phyloP scores from a whole-genome alignment of 2,888 invertebrate species.

The Cylloceria caligata region DNA sequence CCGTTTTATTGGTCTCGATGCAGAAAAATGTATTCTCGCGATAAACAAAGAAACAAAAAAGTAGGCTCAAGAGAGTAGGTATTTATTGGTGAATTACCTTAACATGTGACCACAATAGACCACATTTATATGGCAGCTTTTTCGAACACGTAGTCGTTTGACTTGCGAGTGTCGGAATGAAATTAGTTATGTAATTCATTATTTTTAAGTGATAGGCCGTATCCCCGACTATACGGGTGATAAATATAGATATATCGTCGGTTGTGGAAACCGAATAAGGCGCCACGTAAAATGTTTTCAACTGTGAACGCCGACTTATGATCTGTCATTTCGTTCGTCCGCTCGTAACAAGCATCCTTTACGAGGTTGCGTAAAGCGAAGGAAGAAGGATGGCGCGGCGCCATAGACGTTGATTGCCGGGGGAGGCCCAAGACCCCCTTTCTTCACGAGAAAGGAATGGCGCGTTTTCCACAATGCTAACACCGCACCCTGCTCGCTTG shows the following conservation, averaged over 20 bases:
- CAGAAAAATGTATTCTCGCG: too few species aligned
- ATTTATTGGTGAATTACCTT: too few species aligned
- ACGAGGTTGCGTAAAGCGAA: constrained; percentile 77
- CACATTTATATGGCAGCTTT: not conserved
- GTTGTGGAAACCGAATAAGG: constrained; percentile 2
- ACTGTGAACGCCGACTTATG: constrained; percentile 70
- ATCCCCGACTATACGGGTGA: not conserved
- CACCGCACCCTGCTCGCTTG: constrained; percentile 34
- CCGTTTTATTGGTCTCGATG: too few species aligned
- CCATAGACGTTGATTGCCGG: constrained; percentile 80
- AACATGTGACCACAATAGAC: not conserved
- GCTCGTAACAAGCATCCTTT: constrained; percentile 81
- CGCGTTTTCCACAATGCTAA: constrained; percentile 51
- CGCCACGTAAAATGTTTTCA: constrained; percentile 52
- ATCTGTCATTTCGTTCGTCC: constrained; percentile 78
- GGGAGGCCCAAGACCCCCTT: constrained; percentile 68
- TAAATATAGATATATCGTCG: not conserved
- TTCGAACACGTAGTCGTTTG: not conserved
- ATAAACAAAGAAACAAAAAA: too few species aligned
- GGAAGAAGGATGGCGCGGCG: constrained; percentile 78
- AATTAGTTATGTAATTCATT: not conserved
- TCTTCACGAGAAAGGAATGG: constrained; percentile 63
- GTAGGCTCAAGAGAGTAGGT: too few species aligned
- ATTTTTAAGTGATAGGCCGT: not conserved
- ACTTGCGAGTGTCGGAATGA: not conserved